Percentiles rank a stretch among this genome's conserved stretches.
Evolutionary conservation across 2,888 invertebrate species (phyloP).

Genomic region (Ichneumoninae sp.): DNA sequence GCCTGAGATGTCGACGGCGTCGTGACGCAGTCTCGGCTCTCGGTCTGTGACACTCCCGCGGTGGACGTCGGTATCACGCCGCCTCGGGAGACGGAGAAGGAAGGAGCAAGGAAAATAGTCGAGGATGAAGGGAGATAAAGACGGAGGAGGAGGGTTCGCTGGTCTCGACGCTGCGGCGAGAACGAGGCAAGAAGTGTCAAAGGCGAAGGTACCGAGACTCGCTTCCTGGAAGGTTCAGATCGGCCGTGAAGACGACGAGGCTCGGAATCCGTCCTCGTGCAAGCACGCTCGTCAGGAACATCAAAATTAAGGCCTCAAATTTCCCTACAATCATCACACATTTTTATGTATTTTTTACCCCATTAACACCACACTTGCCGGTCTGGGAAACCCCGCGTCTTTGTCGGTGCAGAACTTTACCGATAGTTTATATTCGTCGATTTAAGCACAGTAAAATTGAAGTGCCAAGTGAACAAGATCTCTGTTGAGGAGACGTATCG

Average conservation of each 20-base stretch:
- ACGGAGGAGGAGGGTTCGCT: constrained; percentile 49
- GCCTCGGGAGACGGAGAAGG: neutral
- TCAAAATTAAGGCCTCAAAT: neutral
- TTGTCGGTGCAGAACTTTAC: too few relatives aligned
- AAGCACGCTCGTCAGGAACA: constrained; percentile 41
- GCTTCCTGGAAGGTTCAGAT: constrained; percentile 65
- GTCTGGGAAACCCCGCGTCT: too few relatives aligned
- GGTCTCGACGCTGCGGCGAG: constrained; percentile 43
- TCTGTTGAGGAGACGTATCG: neutral
- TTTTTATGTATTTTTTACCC: neutral
- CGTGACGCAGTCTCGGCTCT: constrained; percentile 31
- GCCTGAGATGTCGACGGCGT: constrained; percentile 33
- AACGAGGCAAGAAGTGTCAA: constrained; percentile 65
- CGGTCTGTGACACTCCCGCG: constrained; percentile 57
- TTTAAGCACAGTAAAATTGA: too few relatives aligned
- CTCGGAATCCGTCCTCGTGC: constrained; percentile 36
- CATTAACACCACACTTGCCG: neutral
- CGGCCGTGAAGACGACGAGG: constrained; percentile 41
- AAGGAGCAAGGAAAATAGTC: constrained; percentile 21
- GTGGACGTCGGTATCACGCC: constrained; percentile 37
- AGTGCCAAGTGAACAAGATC: neutral
- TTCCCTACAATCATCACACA: neutral
- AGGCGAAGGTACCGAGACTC: constrained; percentile 65
- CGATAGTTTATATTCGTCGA: too few relatives aligned
- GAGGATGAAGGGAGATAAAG: constrained; percentile 39